Percentiles rank a stretch among this genome's conserved stretches.
These are phyloP conservation scores for Notoglanidium macrostoma DNA, from an alignment of 2,797 vertebrate genomes.

Conservation along the genomic window DNA sequence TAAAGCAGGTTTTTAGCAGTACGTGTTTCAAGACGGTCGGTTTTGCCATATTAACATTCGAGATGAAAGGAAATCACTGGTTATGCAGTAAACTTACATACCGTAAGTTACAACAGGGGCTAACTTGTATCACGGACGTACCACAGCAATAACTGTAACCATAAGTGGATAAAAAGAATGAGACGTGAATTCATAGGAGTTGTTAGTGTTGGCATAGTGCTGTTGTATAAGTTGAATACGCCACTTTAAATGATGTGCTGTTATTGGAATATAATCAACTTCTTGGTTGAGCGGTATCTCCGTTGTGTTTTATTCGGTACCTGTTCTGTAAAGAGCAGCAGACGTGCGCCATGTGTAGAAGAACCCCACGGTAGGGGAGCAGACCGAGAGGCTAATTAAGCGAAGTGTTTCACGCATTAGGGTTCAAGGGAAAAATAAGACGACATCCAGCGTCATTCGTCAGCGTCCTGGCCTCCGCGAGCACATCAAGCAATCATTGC, in stretches of 20 bases:
- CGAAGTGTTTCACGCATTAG: constrained; percentile 52
- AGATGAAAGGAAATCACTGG: background rate
- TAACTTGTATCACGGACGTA: background rate
- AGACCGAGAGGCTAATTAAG: constrained; percentile 73
- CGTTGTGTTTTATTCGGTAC: background rate
- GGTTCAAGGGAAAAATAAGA: constrained; percentile 64
- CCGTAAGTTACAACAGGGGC: background rate
- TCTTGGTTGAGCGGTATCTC: background rate
- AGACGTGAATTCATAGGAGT: background rate
- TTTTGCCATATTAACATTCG: background rate
- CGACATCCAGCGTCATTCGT: constrained; percentile 70
- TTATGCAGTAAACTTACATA: background rate
- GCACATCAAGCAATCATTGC: constrained; percentile 58
- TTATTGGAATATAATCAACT: background rate
- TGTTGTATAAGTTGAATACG: background rate
- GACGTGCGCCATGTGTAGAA: constrained; percentile 39
- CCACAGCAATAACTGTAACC: background rate
- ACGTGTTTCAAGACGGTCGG: background rate
- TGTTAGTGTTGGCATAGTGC: background rate
- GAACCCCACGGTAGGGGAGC: constrained; percentile 64
- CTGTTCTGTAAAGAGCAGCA: background rate
- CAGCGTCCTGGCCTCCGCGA: constrained; percentile 60
- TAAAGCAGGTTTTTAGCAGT: background rate
- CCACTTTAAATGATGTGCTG: background rate
- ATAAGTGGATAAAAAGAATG: background rate